Evolutionary conservation across 2,113 vertebrate genomes (phyloP), one percentile per base, ranked within the genome.

Genomic region (Opisthocomus hoazin): DNA sequence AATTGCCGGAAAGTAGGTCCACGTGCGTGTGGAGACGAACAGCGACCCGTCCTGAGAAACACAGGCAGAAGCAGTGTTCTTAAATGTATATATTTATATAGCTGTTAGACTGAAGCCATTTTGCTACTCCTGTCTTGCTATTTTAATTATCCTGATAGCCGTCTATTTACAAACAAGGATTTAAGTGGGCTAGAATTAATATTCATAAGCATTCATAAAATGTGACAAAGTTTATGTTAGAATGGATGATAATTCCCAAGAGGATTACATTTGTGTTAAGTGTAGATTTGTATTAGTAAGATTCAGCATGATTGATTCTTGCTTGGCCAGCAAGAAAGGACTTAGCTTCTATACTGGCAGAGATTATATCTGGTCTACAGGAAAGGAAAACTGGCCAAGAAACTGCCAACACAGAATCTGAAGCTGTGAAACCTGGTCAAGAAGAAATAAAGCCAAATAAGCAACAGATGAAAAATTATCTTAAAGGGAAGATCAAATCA

Each of bases 361-460:
- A 89, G 88, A 96, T 91, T 96, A 50, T 94, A 91, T 92, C 94
- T 97, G 96, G 95, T 97, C 96, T 96, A 95, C 81, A 51, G 91
- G 95, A 96, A 95, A 27, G 94, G 81, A 96, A 97, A 90, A 90
- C 89, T 83, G 82, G 90, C 96, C 95, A 97, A 97, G 92, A 96
- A 97, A 95, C 91, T 95, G 94, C 88, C 96, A 97, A 94, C 96
- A 95, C 90, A 85, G 74, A 89, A 90, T 94, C 82, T 93, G 95
- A 92, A 95, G 82, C 94, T 97, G 95, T 87, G 80, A 97, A 96
- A 96, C 89, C 86, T 95, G 95, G 92, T 92, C 96, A 97, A 94
- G 92, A 91, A 96, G 64, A 97, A 96, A 92, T 61, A 94, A 96
- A 95, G 95, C 90, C 95, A 97, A 93, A 86, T 94, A 97, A 95